These are phyloP conservation scores for Drosophila malerkotliana DNA, from an alignment of 1,140 invertebrate species.

Conservation along the genomic window DNA sequence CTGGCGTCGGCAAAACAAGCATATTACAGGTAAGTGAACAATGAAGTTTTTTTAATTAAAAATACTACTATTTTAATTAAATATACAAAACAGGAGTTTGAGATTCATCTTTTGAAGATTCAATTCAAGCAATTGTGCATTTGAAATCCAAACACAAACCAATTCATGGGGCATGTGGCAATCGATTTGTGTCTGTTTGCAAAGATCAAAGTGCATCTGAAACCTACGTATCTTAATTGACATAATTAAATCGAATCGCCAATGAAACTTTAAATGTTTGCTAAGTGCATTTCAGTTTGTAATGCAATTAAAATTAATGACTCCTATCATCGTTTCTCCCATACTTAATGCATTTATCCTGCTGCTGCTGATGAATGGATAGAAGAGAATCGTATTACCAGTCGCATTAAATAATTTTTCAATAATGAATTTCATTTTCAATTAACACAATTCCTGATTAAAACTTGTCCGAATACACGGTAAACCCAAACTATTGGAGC, in stretches of 20 bases:
- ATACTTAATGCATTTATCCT: constrained; percentile 8
- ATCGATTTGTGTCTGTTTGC: constrained; percentile 7
- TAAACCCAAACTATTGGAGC: not conserved
- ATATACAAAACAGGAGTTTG: too few species aligned
- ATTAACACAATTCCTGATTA: constrained; percentile 51
- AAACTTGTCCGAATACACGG: constrained; percentile 15
- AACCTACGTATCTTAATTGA: constrained; percentile 21
- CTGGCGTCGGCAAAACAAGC: constrained; percentile 91
- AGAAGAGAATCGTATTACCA: constrained; percentile 7
- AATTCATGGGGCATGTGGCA: not conserved
- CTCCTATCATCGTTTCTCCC: constrained; percentile 9
- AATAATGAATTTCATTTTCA: constrained; percentile 55
- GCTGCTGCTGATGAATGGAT: not conserved
- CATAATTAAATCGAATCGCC: constrained; percentile 48
- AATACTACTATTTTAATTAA: not conserved
- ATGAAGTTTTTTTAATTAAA: too few species aligned
- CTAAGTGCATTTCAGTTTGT: constrained; percentile 39
- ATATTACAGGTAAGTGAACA: constrained; percentile 89
- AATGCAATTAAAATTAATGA: constrained; percentile 51
- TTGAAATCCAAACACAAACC: not conserved
- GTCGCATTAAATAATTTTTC: constrained; percentile 41
- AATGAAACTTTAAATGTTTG: constrained; percentile 45
- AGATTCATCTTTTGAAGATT: not conserved
- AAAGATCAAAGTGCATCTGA: constrained; percentile 13
- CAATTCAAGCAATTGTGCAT: not conserved